A percentile compares a stretch with the other conserved stretches of the same genome.
phyloP scores from a whole-genome alignment of 2,113 vertebrate genomes.

The Xerus inauris region DNA sequence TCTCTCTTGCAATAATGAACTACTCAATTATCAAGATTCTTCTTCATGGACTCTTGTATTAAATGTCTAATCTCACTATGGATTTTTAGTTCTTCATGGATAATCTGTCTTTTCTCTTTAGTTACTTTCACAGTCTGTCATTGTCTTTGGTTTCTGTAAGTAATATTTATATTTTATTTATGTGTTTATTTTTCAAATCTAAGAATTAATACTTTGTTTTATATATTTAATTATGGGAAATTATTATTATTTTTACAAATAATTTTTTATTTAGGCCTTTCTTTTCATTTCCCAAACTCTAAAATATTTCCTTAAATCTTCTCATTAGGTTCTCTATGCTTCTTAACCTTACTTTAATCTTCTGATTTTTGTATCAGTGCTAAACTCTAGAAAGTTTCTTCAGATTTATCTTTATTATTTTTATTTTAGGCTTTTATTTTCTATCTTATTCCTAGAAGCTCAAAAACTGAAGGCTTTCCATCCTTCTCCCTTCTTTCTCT shows the following conservation, averaged over 20 bases:
- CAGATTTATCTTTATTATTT: background rate
- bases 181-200: background rate
- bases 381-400: background rate
- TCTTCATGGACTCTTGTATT: background rate
- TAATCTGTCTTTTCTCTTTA: background rate
- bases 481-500: background rate
- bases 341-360: background rate
- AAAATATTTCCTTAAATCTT: background rate
- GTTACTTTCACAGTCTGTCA: background rate
- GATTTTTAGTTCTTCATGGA: background rate
- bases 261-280: background rate
- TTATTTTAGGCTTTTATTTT: background rate
- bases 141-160: background rate
- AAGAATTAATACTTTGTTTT: background rate
- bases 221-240: background rate
- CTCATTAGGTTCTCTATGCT: background rate
- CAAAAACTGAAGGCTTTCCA: background rate
- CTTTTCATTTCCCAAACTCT: background rate
- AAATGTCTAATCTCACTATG: background rate
- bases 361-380: background rate
- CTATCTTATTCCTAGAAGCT: background rate
- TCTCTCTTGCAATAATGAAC: background rate
- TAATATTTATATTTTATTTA: background rate
- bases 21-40: background rate
- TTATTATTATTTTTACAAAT: background rate